These are phyloP conservation scores for Aphrophora alni DNA, from an alignment of 2,888 invertebrate species.

Conservation along the genomic window DNA sequence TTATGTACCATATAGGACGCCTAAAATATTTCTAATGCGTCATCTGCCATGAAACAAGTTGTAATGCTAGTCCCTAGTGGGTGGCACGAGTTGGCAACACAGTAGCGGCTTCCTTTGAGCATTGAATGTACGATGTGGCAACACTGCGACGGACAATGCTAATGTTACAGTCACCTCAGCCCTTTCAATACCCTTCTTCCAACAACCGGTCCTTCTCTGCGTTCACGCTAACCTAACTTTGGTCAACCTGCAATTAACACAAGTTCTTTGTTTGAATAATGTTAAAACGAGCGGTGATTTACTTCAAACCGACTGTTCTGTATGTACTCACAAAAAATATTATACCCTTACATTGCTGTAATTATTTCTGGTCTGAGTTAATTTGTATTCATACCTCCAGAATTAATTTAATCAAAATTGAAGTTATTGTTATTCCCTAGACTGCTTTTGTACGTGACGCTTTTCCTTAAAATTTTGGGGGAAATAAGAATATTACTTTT, in stretches of 20 bases:
- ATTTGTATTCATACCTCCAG: too few relatives aligned
- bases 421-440: too few relatives aligned
- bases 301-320: too few relatives aligned
- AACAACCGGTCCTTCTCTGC: not conserved
- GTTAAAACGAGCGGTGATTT: too few relatives aligned
- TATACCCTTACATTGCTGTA: too few relatives aligned
- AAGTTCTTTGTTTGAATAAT: too few relatives aligned
- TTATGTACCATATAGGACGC: not conserved
- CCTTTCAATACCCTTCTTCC: not conserved
- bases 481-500: too few relatives aligned
- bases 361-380: too few relatives aligned
- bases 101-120: not conserved
- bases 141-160: not conserved
- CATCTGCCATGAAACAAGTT: not conserved
- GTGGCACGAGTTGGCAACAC: not conserved
- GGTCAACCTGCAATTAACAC: not conserved
- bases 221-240: not conserved
- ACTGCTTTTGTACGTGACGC: too few relatives aligned
- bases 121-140: not conserved
- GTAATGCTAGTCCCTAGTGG: not conserved
- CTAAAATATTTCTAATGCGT: not conserved
- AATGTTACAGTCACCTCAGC: constrained; percentile 2
- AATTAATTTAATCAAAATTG: too few relatives aligned
- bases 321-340: too few relatives aligned
- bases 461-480: too few relatives aligned